These are phyloP conservation scores for Phainopepla nitens DNA, from an alignment of 2,113 vertebrate genomes.

Conservation along the genomic window DNA sequence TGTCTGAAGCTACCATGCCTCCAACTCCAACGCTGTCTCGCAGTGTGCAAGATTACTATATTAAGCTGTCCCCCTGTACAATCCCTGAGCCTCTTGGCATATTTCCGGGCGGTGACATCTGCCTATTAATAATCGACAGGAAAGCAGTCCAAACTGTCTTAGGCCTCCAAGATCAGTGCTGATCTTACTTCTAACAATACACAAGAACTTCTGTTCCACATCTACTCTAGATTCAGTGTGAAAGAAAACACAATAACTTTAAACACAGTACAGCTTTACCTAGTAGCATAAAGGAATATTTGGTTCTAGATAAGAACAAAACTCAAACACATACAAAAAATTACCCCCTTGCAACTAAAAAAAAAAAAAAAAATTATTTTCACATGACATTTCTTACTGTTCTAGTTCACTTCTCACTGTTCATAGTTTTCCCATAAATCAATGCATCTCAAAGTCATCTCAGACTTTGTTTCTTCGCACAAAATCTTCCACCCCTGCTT, in stretches of 20 bases:
- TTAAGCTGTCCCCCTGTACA: neutral
- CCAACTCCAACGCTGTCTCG: neutral
- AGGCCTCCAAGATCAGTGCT: neutral
- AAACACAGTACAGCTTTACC: neutral
- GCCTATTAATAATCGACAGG: neutral
- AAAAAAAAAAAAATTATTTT: neutral
- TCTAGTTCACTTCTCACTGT: neutral
- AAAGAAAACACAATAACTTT: neutral
- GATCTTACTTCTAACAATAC: neutral
- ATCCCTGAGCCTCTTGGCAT: neutral
- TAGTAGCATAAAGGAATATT: neutral
- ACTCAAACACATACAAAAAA: neutral
- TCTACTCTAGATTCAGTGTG: neutral
- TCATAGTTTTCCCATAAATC: neutral
- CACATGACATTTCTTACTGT: neutral
- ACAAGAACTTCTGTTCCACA: accelerated
- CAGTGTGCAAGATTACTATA: neutral
- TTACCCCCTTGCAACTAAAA: neutral
- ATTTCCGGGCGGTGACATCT: neutral
- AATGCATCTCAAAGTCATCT: neutral
- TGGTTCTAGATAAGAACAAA: accelerated
- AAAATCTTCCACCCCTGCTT: neutral
- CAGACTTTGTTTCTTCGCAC: neutral
- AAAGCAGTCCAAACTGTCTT: neutral
- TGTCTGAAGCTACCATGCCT: neutral